Evolutionary conservation across 2,797 vertebrate genomes (phyloP).

Genomic region (Tokudaia muenninki): DNA sequence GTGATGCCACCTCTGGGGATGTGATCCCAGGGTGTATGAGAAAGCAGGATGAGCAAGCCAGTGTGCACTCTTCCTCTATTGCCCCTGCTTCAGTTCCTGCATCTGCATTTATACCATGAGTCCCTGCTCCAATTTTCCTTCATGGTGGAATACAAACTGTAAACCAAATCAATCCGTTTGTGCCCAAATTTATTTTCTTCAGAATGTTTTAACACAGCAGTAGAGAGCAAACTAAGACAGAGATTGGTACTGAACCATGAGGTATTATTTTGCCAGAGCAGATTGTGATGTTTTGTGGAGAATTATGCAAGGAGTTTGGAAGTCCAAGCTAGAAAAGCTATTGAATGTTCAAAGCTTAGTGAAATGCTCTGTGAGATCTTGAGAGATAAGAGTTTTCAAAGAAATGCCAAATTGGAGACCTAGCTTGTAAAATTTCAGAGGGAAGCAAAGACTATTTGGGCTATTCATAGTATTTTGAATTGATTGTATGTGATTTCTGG

Average conservation of each 20-base stretch:
- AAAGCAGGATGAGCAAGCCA: neutral
- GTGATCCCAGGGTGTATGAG: neutral
- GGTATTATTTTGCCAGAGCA: neutral
- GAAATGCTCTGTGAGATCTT: neutral
- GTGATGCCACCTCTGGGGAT: neutral
- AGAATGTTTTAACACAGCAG: neutral
- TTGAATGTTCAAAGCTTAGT: neutral
- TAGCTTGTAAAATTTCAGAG: neutral
- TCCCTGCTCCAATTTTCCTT: too few species aligned
- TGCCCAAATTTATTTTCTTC: neutral
- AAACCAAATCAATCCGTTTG: neutral
- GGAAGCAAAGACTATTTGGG: neutral
- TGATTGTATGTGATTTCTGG: neutral
- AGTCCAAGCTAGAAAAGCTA: neutral
- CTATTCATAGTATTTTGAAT: neutral
- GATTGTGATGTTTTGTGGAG: neutral
- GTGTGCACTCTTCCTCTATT: too few species aligned
- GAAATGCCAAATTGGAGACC: neutral
- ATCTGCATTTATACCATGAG: neutral
- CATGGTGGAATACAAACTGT: neutral
- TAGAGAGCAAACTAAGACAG: neutral
- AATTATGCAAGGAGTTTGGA: neutral
- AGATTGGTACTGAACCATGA: neutral
- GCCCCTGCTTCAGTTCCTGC: neutral
- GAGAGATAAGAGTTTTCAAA: neutral